Evolutionary conservation across 2,797 vertebrate species (phyloP).

Genomic region (Sylvia borin): DNA sequence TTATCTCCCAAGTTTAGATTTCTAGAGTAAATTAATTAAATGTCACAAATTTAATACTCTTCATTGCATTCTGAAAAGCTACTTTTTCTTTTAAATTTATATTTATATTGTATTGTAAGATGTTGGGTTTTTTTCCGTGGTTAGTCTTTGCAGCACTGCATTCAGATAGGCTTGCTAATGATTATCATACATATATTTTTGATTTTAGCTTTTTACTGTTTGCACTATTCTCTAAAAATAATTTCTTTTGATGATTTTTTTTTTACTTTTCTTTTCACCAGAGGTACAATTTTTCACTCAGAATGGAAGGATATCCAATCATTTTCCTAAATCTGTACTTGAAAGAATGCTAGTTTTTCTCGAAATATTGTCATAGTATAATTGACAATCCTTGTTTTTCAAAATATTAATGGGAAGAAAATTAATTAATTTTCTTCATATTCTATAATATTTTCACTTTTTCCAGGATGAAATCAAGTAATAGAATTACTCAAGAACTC

Average conservation of each 20-base stretch:
- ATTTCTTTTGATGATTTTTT: not conserved
- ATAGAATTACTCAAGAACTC: not conserved
- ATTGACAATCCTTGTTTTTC: not conserved
- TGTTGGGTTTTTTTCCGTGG: not conserved
- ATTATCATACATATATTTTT: not conserved
- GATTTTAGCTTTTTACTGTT: not conserved
- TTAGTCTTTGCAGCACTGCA: not conserved
- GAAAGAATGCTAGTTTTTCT: not conserved
- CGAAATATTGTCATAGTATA: not conserved
- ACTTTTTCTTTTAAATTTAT: not conserved
- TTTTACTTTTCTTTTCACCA: not conserved
- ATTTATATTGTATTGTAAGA: not conserved
- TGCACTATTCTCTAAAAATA: not conserved
- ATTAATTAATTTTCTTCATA: not conserved
- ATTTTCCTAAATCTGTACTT: not conserved
- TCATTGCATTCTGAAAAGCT: not conserved
- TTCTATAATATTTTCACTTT: not conserved
- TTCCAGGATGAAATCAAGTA: not conserved
- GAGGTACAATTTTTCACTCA: not conserved
- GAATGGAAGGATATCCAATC: not conserved
- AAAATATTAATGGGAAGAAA: not conserved
- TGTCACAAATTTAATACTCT: not conserved
- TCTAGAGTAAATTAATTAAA: not conserved
- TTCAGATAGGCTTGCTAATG: not conserved
- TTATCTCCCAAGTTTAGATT: not conserved